These are phyloP conservation scores for Turritopsis dohrnii DNA, from an alignment of 30 jellyfish, hydroid and myxozoan species.

Conservation along the genomic window DNA sequence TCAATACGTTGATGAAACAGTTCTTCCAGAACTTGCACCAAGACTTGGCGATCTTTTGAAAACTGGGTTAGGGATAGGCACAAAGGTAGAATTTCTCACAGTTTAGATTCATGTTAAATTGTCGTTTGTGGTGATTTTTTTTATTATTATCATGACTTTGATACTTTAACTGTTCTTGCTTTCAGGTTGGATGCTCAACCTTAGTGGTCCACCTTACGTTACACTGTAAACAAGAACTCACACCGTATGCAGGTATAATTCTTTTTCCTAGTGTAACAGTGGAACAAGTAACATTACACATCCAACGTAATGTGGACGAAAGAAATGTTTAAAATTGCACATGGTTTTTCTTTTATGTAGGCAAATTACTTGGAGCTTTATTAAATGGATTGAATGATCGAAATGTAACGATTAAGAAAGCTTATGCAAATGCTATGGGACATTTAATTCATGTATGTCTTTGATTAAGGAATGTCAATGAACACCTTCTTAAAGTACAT, in stretches of 20 bases:
- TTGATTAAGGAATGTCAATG: not conserved
- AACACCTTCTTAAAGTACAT: not conserved
- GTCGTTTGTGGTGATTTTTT: not conserved
- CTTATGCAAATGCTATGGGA: constrained; percentile 82
- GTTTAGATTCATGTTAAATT: too few relatives aligned
- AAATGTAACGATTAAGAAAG: constrained; percentile 48
- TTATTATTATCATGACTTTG: too few relatives aligned
- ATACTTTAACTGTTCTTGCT: not conserved
- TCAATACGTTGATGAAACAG: constrained; percentile 56
- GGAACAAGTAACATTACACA: too few relatives aligned
- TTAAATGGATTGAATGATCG: constrained; percentile 54
- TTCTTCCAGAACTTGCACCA: constrained; percentile 55
- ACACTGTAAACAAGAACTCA: constrained; percentile 50
- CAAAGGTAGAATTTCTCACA: constrained; percentile 82
- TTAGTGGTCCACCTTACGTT: constrained; percentile 51
- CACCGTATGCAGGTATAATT: constrained; percentile 72
- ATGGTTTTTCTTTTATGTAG: constrained; percentile 15
- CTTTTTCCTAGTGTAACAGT: too few relatives aligned
- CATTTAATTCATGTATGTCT: constrained; percentile 28
- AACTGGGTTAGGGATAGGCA: constrained; percentile 84
- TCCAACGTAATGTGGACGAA: too few relatives aligned
- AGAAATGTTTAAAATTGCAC: too few relatives aligned
- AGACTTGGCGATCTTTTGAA: constrained; percentile 55
- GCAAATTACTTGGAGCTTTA: constrained; percentile 56
- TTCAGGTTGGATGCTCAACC: constrained; percentile 75